These are phyloP conservation scores for Sciaenops ocellatus DNA, from an alignment of 2,797 vertebrate genomes.

Conservation along the genomic window DNA sequence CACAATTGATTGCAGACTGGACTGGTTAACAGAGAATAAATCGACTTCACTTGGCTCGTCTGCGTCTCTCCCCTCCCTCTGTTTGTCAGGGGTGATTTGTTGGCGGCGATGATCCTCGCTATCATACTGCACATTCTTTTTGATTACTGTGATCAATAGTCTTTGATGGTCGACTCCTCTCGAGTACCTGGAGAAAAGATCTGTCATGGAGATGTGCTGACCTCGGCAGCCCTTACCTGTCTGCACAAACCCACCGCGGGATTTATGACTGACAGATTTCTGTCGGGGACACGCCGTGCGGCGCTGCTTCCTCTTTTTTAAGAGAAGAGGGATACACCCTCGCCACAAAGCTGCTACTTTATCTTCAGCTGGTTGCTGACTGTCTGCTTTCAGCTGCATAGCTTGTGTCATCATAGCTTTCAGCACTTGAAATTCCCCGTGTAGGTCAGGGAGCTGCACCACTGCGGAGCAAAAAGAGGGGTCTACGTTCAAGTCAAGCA, in stretches of 20 bases:
- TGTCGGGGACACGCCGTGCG: conserved; percentile 4
- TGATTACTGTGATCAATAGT: conserved; percentile 79
- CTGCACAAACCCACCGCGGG: conserved; percentile 30
- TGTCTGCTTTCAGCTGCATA: conserved; percentile 33
- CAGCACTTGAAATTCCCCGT: conserved; percentile 24
- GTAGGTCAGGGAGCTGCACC: conserved; percentile 28
- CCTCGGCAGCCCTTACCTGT: conserved; percentile 62
- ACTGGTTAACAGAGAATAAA: conserved; percentile 61
- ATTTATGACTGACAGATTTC: conserved; percentile 73
- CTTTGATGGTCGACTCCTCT: conserved; percentile 59
- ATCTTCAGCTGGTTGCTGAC: conserved; percentile 48
- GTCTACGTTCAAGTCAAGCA: conserved; percentile 23
- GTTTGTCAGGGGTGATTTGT: conserved; percentile 76
- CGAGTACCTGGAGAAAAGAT: conserved; percentile 58
- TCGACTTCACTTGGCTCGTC: conserved; percentile 46
- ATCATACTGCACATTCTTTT: conserved; percentile 71
- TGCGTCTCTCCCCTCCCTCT: conserved; percentile 37
- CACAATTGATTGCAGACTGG: conserved; percentile 60
- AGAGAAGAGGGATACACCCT: conserved; percentile 10
- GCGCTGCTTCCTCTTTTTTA: conserved; percentile 31
- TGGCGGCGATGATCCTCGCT: conserved; percentile 58
- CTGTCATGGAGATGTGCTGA: conserved; percentile 68
- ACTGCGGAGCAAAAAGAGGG: conserved; percentile 31
- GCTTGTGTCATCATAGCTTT: conserved; percentile 38
- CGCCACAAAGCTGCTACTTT: conserved; percentile 8